Conservation (phyloP, 2,888 invertebrate genomes). For the Priocnemis perturbator region DNA sequence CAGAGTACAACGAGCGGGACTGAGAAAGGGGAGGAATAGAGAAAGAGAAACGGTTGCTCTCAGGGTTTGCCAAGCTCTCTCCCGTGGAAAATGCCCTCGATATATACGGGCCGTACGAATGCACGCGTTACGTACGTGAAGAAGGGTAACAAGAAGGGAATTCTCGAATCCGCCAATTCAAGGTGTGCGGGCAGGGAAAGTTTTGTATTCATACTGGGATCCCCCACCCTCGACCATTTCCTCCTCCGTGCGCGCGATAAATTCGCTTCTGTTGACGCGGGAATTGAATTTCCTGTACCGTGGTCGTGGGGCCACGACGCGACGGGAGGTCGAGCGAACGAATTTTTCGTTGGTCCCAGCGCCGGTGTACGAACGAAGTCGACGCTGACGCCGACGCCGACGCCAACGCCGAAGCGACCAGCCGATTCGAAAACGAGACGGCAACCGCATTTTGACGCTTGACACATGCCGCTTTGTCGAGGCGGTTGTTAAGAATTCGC, state of each 20-base stretch:
- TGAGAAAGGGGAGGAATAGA: too few relatives aligned
- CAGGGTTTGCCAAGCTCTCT: too few relatives aligned
- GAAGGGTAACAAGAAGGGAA: not conserved
- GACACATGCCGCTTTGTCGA: not conserved
- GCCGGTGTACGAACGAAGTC: not conserved
- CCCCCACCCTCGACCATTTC: constrained; percentile 19
- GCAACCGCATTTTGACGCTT: not conserved
- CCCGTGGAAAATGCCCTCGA: too few relatives aligned
- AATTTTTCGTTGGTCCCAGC: constrained; percentile 38
- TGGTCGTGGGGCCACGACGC: not conserved
- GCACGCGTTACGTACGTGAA: too few relatives aligned
- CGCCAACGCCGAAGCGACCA: too few relatives aligned
- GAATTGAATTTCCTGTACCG: constrained; percentile 66
- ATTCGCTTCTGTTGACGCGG: constrained; percentile 61
- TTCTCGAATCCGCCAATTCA: constrained; percentile 10
- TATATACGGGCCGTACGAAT: too few relatives aligned
- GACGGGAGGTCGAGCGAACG: constrained; percentile 38
- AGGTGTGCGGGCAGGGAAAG: constrained; percentile 33
- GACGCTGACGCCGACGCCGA: too few relatives aligned
- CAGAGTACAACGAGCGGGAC: too few relatives aligned
- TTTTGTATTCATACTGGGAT: constrained; percentile 59
- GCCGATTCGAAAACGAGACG: not conserved
- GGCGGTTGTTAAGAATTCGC: not conserved
- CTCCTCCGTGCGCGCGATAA: constrained; percentile 57
- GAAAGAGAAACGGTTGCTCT: too few relatives aligned